Conservation (phyloP, 2,888 invertebrate species). For the Xanthorhoe designata region DNA sequence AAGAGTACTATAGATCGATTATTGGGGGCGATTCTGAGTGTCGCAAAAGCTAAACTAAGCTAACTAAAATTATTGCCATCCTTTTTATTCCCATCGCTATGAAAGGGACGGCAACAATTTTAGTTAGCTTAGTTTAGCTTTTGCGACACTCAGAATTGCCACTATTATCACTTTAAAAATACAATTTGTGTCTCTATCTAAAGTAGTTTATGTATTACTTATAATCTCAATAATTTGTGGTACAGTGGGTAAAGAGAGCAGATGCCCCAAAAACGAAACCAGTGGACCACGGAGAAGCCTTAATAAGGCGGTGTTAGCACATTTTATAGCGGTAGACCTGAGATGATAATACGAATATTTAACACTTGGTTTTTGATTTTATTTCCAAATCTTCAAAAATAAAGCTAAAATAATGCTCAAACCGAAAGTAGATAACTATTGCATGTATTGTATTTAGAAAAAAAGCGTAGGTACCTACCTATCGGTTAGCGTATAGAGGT, state of each 20-base stretch:
- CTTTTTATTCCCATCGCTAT: too few relatives aligned
- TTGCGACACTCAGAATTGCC: too few relatives aligned
- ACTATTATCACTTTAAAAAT: background rate
- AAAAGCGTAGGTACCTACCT: too few relatives aligned
- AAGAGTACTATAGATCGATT: too few relatives aligned
- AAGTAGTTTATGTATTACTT: background rate
- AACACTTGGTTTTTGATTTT: conserved; percentile 19
- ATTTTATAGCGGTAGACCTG: conserved; percentile 51
- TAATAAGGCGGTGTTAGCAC: conserved; percentile 52
- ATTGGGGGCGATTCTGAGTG: too few relatives aligned
- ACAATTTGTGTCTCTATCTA: background rate
- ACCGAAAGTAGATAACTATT: background rate
- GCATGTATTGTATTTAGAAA: background rate
- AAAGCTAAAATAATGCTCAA: background rate
- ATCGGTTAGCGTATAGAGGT: too few relatives aligned
- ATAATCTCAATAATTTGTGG: conserved; percentile 18
- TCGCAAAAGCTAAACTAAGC: too few relatives aligned
- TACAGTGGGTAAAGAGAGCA: conserved; percentile 36
- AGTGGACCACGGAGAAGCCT: conserved; percentile 56
- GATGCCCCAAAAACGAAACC: conserved; percentile 55
- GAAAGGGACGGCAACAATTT: too few relatives aligned
- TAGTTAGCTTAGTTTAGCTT: too few relatives aligned
- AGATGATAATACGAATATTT: conserved; percentile 23
- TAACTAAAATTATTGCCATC: too few relatives aligned
- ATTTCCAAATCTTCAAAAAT: background rate